A percentile compares a stretch with the other conserved stretches of the same genome.
phyloP scores from a whole-genome alignment of 2,113 vertebrate genomes.

The Himantopus leucocephalus region DNA sequence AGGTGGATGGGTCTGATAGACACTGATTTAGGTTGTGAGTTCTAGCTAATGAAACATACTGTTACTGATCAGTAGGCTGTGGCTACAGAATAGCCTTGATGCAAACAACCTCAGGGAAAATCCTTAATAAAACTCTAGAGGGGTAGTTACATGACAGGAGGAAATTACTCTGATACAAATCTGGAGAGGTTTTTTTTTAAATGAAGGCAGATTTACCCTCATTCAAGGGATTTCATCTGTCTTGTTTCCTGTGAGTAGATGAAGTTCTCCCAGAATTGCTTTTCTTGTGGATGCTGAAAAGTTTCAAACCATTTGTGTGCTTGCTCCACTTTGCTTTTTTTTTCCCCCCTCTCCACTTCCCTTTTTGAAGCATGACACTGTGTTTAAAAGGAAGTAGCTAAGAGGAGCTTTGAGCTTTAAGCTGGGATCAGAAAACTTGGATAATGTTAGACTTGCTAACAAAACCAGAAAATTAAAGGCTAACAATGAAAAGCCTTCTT shows the following conservation, averaged over 20 bases:
- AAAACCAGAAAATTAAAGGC: background rate
- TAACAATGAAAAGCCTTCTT: background rate
- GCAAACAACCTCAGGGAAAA: background rate
- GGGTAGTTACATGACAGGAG: background rate
- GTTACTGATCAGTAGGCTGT: background rate
- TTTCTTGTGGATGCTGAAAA: background rate
- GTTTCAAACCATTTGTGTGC: background rate
- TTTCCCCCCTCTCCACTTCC: background rate
- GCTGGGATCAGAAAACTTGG: background rate
- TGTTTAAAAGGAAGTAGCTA: background rate
- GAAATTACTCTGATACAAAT: background rate
- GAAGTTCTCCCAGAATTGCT: background rate
- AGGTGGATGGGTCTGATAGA: background rate
- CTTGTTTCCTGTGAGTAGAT: background rate
- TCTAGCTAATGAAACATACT: background rate
- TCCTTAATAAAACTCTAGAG: background rate
- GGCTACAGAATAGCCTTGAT: background rate
- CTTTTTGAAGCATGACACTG: background rate
- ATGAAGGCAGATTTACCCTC: background rate
- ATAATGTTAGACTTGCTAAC: background rate
- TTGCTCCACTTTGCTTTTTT: background rate
- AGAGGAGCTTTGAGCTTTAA: background rate
- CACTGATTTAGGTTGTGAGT: background rate
- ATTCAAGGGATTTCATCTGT: background rate
- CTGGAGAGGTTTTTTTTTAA: background rate